These are phyloP conservation scores for Cariama cristata DNA, from an alignment of 2,113 vertebrate genomes.

Conservation along the genomic window DNA sequence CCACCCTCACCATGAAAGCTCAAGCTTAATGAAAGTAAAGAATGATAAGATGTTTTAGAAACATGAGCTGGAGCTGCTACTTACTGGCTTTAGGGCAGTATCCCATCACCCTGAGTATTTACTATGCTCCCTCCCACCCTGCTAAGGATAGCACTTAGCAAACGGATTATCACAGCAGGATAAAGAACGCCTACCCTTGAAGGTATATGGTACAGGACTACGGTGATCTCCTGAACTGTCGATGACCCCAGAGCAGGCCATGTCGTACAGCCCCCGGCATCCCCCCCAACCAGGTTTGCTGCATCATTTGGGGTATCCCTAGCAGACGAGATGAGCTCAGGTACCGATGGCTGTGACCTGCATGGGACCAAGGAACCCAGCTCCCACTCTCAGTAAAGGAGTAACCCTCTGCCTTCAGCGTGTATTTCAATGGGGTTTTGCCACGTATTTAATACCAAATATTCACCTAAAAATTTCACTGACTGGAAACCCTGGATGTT, in stretches of 20 bases:
- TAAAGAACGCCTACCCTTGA: background rate
- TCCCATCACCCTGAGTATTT: background rate
- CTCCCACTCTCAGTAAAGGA: background rate
- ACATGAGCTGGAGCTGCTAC: background rate
- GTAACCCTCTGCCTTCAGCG: background rate
- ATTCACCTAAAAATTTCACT: background rate
- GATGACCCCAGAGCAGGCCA: accelerated
- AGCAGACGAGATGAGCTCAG: background rate
- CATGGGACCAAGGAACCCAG: background rate
- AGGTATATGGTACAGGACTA: background rate
- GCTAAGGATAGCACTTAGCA: background rate
- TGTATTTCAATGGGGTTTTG: background rate
- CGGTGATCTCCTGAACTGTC: accelerated
- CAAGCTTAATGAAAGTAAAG: background rate
- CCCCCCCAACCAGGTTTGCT: background rate
- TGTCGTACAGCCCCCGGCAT: background rate
- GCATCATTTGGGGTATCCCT: background rate
- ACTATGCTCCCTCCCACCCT: background rate
- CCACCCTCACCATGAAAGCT: background rate
- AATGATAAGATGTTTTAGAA: background rate
- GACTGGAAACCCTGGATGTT: conserved; percentile 14
- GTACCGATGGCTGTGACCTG: accelerated
- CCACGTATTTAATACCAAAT: background rate
- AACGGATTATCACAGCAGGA: background rate
- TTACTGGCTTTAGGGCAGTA: conserved; percentile 25